phyloP scores from a whole-genome alignment of 2,888 invertebrate species.

The Deroplatys truncata region DNA sequence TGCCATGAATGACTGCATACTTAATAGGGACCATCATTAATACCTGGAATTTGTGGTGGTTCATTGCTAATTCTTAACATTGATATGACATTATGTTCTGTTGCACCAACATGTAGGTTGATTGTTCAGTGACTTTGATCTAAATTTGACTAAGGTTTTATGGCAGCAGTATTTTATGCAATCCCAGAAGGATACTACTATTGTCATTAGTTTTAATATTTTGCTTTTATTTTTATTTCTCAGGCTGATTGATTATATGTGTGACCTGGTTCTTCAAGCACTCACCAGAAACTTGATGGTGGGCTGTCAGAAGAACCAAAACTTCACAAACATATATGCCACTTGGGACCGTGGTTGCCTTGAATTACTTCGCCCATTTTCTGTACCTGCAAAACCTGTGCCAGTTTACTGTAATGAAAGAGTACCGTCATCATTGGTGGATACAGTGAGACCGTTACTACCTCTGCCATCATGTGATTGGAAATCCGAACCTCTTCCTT shows the following conservation, averaged over 20 bases:
- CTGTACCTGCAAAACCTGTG: not conserved
- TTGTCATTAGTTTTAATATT: not conserved
- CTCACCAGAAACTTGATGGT: constrained; percentile 31
- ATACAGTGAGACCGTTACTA: constrained; percentile 18
- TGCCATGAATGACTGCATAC: too few species aligned
- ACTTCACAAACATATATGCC: constrained; percentile 11
- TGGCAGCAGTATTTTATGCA: too few species aligned
- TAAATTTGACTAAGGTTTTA: too few species aligned
- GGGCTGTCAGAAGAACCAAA: constrained; percentile 16
- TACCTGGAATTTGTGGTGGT: too few species aligned
- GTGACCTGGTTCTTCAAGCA: constrained; percentile 33
- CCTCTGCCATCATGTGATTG: constrained; percentile 33
- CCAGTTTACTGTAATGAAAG: not conserved
- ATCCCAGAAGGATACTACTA: too few species aligned
- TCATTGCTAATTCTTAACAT: too few species aligned
- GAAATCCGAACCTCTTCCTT: constrained; percentile 43
- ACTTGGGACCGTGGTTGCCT: not conserved
- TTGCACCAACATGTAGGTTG: too few species aligned
- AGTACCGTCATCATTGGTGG: constrained; percentile 18
- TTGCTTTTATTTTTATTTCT: not conserved
- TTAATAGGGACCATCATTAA: too few species aligned
- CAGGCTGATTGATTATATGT: constrained; percentile 32
- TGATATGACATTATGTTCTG: too few species aligned
- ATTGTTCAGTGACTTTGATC: too few species aligned
- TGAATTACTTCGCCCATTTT: not conserved